Base-by-base conservation (phyloP, 2,888 invertebrate species). In the Glyphotaelius pellucidus region DNA sequence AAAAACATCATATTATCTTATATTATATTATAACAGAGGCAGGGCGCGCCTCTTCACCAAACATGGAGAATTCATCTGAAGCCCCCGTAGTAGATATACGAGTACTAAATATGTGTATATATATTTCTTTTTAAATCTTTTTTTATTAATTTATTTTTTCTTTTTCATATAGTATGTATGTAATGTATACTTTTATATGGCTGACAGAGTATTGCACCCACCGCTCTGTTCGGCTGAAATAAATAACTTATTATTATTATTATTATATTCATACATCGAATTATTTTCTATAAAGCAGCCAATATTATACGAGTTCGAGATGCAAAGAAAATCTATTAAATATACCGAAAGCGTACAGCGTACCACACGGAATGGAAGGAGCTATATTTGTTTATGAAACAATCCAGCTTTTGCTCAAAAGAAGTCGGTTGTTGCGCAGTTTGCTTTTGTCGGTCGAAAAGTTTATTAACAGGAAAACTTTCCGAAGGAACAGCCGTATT, bases 371-470 rank as follows among this genome's bases (percentile, higher is more conserved):
- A 32, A 83, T 30, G 86, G 38, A 85, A 38, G 42, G 11, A 9
- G n/a, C 35, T n/a, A 86, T 47, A 86, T 86, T 86, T 86, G 86
- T 86, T n/a, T 47, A 86, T n/a, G 42, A 86, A 42, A 86, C 86
- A 86, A 86, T 86, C 38, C 38, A 86, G 86, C 86, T 12, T 86
- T 86, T 38, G 86, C 86, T 86, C 86, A 86, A 86, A 86, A 42
- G 86, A 38, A 86, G 42, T 86, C 38, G 35, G 86, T 47, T 86
- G 42, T 86, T 38, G 35, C 42, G 30, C 86, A 42, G 86, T 86
- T 86, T 42, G 42, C 86, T 86, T 83, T 86, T 86, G 86, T 86
- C 11, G 86, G 47, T 30, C 42, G 47, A 25, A 86, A 85, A 86
- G 86, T 86, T 86, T 86, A 86, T 42, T 86, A 86, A 47, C 35